Evolutionary conservation across 1,140 invertebrate genomes (phyloP), one percentile per base, ranked within the genome.

Genomic region (Drosophila virilis): DNA sequence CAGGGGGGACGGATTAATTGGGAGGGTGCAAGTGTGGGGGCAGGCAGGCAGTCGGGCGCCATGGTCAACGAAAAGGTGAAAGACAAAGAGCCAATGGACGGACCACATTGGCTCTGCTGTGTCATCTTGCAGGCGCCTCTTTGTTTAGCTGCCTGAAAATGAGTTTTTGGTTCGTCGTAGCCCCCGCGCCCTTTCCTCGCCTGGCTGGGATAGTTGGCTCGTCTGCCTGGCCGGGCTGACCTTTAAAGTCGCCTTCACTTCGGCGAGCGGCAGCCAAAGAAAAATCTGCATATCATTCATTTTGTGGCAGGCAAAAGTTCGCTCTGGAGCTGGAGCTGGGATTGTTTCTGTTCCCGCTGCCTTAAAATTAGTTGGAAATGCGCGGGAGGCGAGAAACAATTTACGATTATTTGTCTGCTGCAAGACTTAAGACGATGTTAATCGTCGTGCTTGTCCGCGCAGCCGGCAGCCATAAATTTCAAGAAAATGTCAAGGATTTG

Each of bases 191-290:
- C 17, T 15, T 3, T 17, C n/a, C 9, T 37, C 8, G 15, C 0
- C 28, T 57, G 52, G 12, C 54, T 67, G 69, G 32, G 51, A 35
- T 57, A 40, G 54, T 74, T 70, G 77, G 38, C 37, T 50, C 15
- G 74, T 42, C 78, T 66, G 78, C 66, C 78, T 59, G 50, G 59
- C 66, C 65, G 74, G 65, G 82, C 78, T 86, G 84, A 88, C 84
- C 84, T 88, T 88, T 89, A 80, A 80, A 60, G 84, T 88, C 71
- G 82, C 81, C 76, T 83, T 83, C 76, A 83, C 80, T 83, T 78
- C 65, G 76, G 65, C 62, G 28, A 73, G 66, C 68, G 70, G 65
- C 43, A 72, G 40, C 48, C 58, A 42, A 32, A 55, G 46, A 54
- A 54, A 74, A 74, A 88, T 84, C 78, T 88, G 84, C 83, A 84